phyloP scores from a whole-genome alignment of 2,113 vertebrate genomes.

The Chlorocebus sabaeus region DNA sequence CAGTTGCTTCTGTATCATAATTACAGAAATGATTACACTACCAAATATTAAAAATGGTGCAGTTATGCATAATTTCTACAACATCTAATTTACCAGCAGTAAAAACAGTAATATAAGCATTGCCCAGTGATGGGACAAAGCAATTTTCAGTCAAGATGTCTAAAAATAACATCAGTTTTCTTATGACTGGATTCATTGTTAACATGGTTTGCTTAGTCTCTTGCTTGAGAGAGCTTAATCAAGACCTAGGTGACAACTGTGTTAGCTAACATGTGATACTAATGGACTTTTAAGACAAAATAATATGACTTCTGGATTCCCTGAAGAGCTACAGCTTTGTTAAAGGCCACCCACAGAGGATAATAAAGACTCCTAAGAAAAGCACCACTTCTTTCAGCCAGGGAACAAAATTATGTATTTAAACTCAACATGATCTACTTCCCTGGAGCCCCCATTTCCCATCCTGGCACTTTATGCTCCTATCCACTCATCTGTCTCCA shows the following conservation, averaged over 20 bases:
- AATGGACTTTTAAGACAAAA: conserved; percentile 34
- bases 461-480: neutral
- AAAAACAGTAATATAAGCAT: conserved; percentile 64
- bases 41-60: conserved; percentile 59
- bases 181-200: conserved; percentile 71
- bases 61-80: conserved; percentile 68
- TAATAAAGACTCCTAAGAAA: conserved; percentile 31
- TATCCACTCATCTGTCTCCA: neutral
- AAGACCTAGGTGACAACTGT: conserved; percentile 32
- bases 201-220: conserved; percentile 59
- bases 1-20: conserved; percentile 26
- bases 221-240: conserved; percentile 63
- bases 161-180: conserved; percentile 64
- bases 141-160: conserved; percentile 64
- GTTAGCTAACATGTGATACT: conserved; percentile 42
- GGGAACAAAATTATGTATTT: neutral
- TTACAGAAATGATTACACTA: conserved; percentile 71
- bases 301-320: conserved; percentile 44
- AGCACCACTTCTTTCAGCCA: neutral
- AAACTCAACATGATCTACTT: neutral
- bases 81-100: conserved; percentile 45
- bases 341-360: neutral
- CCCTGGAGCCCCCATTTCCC: neutral
- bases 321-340: conserved; percentile 32
- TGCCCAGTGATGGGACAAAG: conserved; percentile 43